Evolutionary conservation across 2,888 invertebrate genomes (phyloP), one percentile per base, ranked within the genome.

Genomic region (Entomobrya multifasciata): DNA sequence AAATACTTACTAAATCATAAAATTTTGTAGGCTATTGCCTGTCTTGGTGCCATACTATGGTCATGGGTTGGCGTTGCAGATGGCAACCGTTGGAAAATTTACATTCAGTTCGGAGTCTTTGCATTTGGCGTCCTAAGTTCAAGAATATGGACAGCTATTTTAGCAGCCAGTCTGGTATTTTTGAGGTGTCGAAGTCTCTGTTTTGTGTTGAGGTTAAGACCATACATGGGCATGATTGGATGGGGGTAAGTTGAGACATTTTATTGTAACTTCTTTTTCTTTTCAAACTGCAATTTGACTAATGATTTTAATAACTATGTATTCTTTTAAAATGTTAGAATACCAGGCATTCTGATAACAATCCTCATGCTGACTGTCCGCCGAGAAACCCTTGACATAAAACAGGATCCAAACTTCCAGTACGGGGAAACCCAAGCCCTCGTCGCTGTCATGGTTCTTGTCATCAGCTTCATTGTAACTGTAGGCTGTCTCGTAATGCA

Each of bases 111-210:
- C 92, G 93, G 95, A 4, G 92, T 97, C 17, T 95, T 96, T 90
- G 95, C 96, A 47, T 94, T 93, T 55, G 93, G 93, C 86, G 95
- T 96, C 87, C 96, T 96, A 92, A 96, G 97, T 86, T 95, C 96
- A 72, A 94, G 97, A 87, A 93, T 97, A 78, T 97, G 97, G 96
- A 97, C 97, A 0, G 95, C 96, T 10, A 95, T 96, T 91, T 93
- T 98, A 84, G 96, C 98, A 1, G 94, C 97, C 47, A 95, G 95
- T 6, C 92, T 98, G 47, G 94, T 98, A 41, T 95, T 98, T 92
- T 93, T 98, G 80, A 95, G 97, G 93, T 96, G 96, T 87, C 95
- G 96, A 83, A 97, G 97, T 88, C 94, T 97, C 2, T 96, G 97
- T 91, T 97, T 96, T 92, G 95, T 97, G 83, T 93, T 96, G 36